Evolutionary conservation across 2,797 vertebrate genomes (phyloP).

Genomic region (Poecilia picta): DNA sequence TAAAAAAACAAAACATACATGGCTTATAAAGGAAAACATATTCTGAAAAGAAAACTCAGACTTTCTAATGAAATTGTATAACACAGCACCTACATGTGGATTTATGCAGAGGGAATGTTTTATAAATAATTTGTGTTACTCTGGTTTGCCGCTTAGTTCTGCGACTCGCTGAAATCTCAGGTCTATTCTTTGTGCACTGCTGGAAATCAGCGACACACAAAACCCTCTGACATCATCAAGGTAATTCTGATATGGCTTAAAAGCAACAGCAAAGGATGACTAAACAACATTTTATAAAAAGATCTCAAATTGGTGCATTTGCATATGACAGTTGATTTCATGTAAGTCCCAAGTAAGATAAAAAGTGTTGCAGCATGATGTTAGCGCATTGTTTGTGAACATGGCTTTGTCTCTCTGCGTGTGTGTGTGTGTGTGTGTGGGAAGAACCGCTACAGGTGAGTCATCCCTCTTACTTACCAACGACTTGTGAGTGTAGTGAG

Average conservation of each 20-base stretch:
- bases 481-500: constrained; percentile 39
- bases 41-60: background rate
- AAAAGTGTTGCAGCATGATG: constrained; percentile 36
- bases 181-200: background rate
- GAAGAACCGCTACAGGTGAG: constrained; percentile 69
- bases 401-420: constrained; percentile 48
- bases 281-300: background rate
- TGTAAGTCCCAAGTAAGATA: constrained; percentile 21
- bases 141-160: background rate
- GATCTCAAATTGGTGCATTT: background rate
- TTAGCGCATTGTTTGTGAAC: constrained; percentile 51
- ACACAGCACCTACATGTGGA: background rate
- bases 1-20: background rate
- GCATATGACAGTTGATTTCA: constrained; percentile 17
- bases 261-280: background rate
- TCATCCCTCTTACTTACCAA: constrained; percentile 69
- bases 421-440: constrained; percentile 66
- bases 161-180: background rate
- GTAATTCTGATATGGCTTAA: background rate
- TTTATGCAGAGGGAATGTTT: background rate
- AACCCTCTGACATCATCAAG: background rate
- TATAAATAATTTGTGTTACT: background rate
- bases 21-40: background rate
- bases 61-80: background rate
- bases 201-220: background rate